Base-by-base conservation (phyloP, 2,113 vertebrate species). In the Morphnarchus princeps region DNA sequence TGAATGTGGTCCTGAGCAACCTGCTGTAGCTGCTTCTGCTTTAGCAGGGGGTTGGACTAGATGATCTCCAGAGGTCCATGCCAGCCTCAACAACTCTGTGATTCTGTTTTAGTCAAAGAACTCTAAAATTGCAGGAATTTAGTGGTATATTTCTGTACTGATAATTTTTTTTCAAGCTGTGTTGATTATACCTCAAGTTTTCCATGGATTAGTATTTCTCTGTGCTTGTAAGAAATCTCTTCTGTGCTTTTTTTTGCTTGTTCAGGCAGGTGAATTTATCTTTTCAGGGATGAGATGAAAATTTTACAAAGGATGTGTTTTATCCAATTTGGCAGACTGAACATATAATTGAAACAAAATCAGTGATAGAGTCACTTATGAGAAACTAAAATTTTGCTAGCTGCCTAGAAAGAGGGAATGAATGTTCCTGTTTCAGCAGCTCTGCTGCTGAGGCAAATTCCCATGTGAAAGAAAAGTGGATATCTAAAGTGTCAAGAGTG, bases 291-390 rank as follows among this genome's bases (percentile, higher is more conserved):
- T 87, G 94, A 95, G 61, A 69, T 91, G 73, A 74, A 89, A 83
- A 49, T 89, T 95, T 86, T 69, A 82, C 42, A 80, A 78, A 89
- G 73, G 77, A 65, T 93, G 76, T 1, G 0, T 93, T 95, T 87
- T 90, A 93, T 87, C 26, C 73, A 89, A 21, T 95, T 95, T 92
- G 76, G 52, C 91, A 96, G 91, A 90, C 80, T 96, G 95, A 97
- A 89, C 83, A 61, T 84, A 38, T 84, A 95, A 96, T 94, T 95
- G 96, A 78, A 93, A 87, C 57, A 93, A 93, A 90, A 88, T 93
- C 1, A 42, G 57, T 91, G 76, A 69, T 32, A 67, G 86, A 95
- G 61, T 95, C 86, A 79, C 38, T 83, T 94, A 32, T 0, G 31
- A 84, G 87, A 34, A 89, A 36, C 28, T 78, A 18, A 28, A 82